Base-by-base conservation (phyloP, 1,140 invertebrate genomes). In the Pseudomyrmex flavicornis region DNA sequence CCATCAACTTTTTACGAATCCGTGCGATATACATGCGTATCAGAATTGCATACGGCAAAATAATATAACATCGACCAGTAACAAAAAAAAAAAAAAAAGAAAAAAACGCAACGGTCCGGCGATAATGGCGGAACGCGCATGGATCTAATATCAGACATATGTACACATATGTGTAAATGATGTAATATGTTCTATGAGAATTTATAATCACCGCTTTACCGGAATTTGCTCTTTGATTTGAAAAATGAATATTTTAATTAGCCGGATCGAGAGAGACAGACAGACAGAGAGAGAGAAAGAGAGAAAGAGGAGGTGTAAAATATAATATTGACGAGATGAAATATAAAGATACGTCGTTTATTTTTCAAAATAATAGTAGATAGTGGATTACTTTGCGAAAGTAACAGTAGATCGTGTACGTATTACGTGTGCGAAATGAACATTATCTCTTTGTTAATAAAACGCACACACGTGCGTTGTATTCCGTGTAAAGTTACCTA, bases 1-100 rank as follows among this genome's bases (percentile, higher is more conserved):
- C 75, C 62, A 77, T 80, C 66, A 69, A 61, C 59, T 80, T 80
- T 80, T 80, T 72, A 72, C 72, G 50, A 50, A 72, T 44, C 54
- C 10, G n/a, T 10, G 69, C 12, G 46, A 59, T 59, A n/a, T 79
- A 26, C 15, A 69, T 68, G 13, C 35, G 35, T 35, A 59, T 70
- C 65, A 15, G 10, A 15, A 79, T 59, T 69, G 76, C 69, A 69
- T 46, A 68, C 17, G 35, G 35, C 35, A 48, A 22, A 59, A 69
- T 58, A 52, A 70, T 61, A 35, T 35, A 72, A 70, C 12, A 44
- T 7, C 8, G 50, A 8, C 0, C 22, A 4, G 1, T 10, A 48
- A 17, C 46, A 65, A 26, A 35, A 44, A 26, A 35, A 35, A 35
- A 70, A 52, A 46, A n/a, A 8, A 3, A 35, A 44, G 3, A 35